A percentile compares a stretch with the other conserved stretches of the same genome.
These are phyloP conservation scores for Ascaphus truei DNA, from an alignment of 2,113 vertebrate genomes.

Conservation along the genomic window DNA sequence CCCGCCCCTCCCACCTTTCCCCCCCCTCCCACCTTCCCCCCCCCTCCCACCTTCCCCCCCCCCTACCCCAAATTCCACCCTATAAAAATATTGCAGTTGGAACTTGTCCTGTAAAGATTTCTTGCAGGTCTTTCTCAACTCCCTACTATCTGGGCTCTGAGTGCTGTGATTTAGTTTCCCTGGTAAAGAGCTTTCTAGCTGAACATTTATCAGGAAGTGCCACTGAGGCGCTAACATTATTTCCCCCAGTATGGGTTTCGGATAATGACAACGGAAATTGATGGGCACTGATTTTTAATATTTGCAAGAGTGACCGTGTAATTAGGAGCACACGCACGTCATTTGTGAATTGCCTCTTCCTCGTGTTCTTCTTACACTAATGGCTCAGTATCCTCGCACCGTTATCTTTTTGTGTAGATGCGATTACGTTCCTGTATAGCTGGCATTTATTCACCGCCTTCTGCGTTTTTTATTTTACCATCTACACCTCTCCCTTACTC, in stretches of 20 bases:
- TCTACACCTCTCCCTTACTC: conserved; percentile 7
- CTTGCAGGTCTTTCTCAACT: too few species aligned
- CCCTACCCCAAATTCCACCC: too few species aligned
- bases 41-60: too few species aligned
- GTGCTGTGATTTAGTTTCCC: too few species aligned
- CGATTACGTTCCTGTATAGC: not conserved
- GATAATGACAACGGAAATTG: not conserved
- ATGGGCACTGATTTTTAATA: not conserved
- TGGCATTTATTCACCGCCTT: not conserved
- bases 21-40: too few species aligned
- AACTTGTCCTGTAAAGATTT: too few species aligned
- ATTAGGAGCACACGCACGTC: not conserved
- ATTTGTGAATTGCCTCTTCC: not conserved
- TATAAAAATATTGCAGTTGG: too few species aligned
- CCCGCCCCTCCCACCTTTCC: too few species aligned
- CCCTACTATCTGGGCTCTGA: too few species aligned
- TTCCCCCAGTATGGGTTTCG: not conserved
- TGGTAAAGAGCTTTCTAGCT: too few species aligned
- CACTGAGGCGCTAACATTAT: not conserved
- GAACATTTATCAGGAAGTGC: too few species aligned
- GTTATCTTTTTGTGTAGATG: not conserved
- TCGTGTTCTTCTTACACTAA: not conserved
- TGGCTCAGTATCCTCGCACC: not conserved
- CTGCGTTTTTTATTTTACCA: not conserved
- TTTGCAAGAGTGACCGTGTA: not conserved